These are phyloP conservation scores for Urophycis tenuis DNA, from an alignment of 2,797 vertebrate genomes.

Conservation along the genomic window DNA sequence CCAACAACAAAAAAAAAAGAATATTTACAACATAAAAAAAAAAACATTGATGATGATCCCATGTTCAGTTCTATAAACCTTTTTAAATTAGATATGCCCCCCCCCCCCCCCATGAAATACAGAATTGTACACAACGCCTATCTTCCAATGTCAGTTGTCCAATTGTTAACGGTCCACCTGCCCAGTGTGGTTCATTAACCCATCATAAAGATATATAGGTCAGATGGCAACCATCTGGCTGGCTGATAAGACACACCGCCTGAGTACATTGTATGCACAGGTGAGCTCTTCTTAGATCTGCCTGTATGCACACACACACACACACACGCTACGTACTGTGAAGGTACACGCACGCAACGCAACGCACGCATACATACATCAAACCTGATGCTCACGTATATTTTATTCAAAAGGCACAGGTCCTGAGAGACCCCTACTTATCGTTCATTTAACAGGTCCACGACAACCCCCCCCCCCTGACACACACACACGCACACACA, in stretches of 20 bases:
- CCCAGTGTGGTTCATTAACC: not conserved
- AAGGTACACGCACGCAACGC: not conserved
- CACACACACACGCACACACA: constrained; percentile 40
- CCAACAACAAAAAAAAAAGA: not conserved
- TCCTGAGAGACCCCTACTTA: constrained; percentile 44
- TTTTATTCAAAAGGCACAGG: constrained; percentile 27
- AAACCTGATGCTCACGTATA: constrained; percentile 24
- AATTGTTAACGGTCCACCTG: not conserved
- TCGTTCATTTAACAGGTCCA: constrained; percentile 52
- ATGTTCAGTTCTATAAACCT: constrained; percentile 26
- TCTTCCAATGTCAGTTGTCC: constrained; percentile 52
- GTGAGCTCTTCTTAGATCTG: constrained; percentile 11
- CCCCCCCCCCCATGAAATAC: constrained; percentile 3
- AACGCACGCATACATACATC: constrained; percentile 25
- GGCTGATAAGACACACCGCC: constrained; percentile 22
- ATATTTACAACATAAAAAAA: not conserved
- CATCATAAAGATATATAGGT: constrained; percentile 12
- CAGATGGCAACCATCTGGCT: not conserved
- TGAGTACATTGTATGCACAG: constrained; percentile 10
- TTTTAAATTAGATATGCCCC: constrained; percentile 31
- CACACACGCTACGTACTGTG: not conserved
- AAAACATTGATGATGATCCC: too few species aligned
- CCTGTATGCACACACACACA: constrained; percentile 12
- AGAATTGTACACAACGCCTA: constrained; percentile 11
- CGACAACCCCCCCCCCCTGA: constrained; percentile 29